These are phyloP conservation scores for Hystrix brachyura DNA, from an alignment of 2,113 vertebrate species.

Conservation along the genomic window DNA sequence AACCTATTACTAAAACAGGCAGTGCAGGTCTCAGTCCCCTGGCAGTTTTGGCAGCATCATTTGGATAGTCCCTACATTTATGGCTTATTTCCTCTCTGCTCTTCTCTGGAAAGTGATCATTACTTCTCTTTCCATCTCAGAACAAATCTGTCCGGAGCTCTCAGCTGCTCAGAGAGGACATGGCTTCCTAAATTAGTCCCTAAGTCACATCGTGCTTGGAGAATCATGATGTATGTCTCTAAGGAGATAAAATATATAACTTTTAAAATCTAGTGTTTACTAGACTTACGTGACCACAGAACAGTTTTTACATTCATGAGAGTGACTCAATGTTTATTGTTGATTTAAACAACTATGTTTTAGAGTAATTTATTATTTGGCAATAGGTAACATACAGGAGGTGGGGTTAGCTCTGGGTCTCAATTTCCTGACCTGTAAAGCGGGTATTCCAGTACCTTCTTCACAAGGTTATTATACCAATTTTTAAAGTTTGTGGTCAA, in stretches of 20 bases:
- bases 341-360: background rate
- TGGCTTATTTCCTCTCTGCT: background rate
- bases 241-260: background rate
- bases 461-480: background rate
- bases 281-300: background rate
- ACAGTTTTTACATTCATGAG: background rate
- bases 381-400: background rate
- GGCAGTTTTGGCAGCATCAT: background rate
- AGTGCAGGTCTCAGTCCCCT: background rate
- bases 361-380: background rate
- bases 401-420: background rate
- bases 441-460: background rate
- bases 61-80: background rate
- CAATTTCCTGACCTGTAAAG: background rate
- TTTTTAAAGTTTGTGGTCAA: background rate
- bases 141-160: background rate
- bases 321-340: background rate
- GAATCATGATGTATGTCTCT: background rate
- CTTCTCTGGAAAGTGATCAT: background rate
- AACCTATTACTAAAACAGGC: background rate
- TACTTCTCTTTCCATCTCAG: background rate
- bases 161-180: background rate
- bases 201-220: background rate
- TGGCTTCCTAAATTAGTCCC: background rate
- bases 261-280: slow-evolving; percentile 4